Evolutionary conservation across 30 jellyfish, hydroid and myxozoan species (phyloP), one percentile per base, ranked within the genome.

Genomic region (Pelagia noctiluca): DNA sequence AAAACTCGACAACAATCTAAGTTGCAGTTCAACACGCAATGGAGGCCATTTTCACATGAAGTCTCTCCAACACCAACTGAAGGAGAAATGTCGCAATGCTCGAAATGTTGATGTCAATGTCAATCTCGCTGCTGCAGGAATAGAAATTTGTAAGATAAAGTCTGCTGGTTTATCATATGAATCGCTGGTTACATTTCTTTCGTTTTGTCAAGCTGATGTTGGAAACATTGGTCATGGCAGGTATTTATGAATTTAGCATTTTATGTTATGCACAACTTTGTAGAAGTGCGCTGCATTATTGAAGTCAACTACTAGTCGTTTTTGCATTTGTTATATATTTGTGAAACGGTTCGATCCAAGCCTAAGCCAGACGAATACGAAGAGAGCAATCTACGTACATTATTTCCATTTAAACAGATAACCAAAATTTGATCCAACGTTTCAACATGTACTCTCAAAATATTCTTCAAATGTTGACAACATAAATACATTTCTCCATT

Each of bases 171-270:
- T 66, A 22, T 66, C 78, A 31, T 66, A 35, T 46, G 90, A 80
- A 60, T 35, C 78, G 24, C 35, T 80, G 74, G 30, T 80, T 35
- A 54, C 85, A 52, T 25, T 75, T n/a, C 83, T 75, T 29, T 48
- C 82, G 61, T 60, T 60, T n/a, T 60, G 72, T 26, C 30, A 60
- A n/a, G 35, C 35, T 4, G 30, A 60, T 60, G 72, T n/a, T 60
- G 72, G 57, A 42, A 60, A 60, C 85, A 72, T 72, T 42, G 85
- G 76, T 42, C 85, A 72, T 72, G 85, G 85, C 85, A 72, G 85
- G 85, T 72, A 67, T 64, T 10, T 10, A 64, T 18, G 10, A 25
- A 25, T 22, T 11, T 25, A 64, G 57, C 7, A 22, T 28, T 3
- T 22, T 31, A 7, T 64, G 57, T 64, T 31, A 5, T 5, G 57